A percentile compares a stretch with the other conserved stretches of the same genome.
Evolutionary conservation across 2,888 invertebrate species (phyloP).

Genomic region (Enchytraeus crypticus): DNA sequence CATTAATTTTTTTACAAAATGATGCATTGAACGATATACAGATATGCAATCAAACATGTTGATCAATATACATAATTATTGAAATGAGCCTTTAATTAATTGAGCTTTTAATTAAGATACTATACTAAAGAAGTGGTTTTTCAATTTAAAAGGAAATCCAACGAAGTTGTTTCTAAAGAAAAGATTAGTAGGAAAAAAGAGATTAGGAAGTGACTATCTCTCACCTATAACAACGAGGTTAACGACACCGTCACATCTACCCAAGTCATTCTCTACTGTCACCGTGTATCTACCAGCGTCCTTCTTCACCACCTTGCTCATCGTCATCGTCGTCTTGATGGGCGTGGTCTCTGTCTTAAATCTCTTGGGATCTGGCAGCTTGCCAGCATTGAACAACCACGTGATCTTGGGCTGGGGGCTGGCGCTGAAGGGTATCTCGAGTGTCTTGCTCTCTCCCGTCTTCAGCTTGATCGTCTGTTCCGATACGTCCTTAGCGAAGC

Average conservation of each 20-base stretch:
- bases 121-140: too few relatives aligned
- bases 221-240: constrained; percentile 51
- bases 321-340: constrained; percentile 26
- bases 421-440: constrained; percentile 28
- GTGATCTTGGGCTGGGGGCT: constrained; percentile 27
- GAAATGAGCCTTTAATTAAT: too few relatives aligned
- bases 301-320: constrained; percentile 20
- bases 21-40: too few relatives aligned
- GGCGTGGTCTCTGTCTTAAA: constrained; percentile 24
- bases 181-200: not conserved
- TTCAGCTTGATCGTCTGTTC: constrained; percentile 21
- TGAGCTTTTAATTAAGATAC: too few relatives aligned
- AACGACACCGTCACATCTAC: constrained; percentile 21
- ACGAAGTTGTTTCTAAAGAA: not conserved
- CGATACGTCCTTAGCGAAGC: constrained; percentile 20
- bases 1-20: too few relatives aligned
- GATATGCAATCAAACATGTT: too few relatives aligned
- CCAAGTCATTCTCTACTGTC: constrained; percentile 25
- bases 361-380: constrained; percentile 11
- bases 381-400: constrained; percentile 27
- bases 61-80: too few relatives aligned
- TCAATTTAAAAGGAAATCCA: not conserved
- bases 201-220: constrained; percentile 41
- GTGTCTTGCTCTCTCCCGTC: constrained; percentile 21
- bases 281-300: constrained; percentile 28